Evolutionary conservation across 2,888 invertebrate genomes (phyloP).

Genomic region (Cactoblastis cactorum): DNA sequence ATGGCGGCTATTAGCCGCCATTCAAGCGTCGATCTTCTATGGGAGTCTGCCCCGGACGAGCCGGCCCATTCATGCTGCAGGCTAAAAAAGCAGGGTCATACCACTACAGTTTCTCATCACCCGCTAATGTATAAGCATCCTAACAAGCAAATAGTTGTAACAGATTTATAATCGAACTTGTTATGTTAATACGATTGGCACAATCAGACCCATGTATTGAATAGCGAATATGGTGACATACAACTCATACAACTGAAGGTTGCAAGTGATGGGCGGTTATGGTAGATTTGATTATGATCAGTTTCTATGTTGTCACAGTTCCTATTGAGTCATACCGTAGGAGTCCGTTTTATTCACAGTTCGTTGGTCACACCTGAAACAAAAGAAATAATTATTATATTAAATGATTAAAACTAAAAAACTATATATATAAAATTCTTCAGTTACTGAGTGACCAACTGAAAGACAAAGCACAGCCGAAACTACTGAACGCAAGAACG

Average conservation of each 20-base stretch:
- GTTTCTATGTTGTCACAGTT: background rate
- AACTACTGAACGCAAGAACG: no score
- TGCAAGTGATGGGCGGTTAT: slow-evolving; percentile 5
- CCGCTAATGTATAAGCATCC: background rate
- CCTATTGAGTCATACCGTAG: slow-evolving; percentile 1
- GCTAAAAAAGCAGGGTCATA: no score
- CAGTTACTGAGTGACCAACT: no score
- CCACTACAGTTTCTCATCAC: background rate
- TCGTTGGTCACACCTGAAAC: no score
- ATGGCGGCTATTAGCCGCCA: no score
- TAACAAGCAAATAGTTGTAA: slow-evolving; percentile 11
- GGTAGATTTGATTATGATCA: slow-evolving; percentile 4
- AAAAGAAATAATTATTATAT: background rate
- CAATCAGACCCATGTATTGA: slow-evolving; percentile 37
- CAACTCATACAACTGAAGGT: slow-evolving; percentile 2
- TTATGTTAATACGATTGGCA: slow-evolving; percentile 43
- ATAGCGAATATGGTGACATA: slow-evolving; percentile 31
- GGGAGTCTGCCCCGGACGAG: no score
- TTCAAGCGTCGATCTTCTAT: no score
- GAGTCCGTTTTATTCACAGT: no score
- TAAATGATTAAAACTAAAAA: background rate
- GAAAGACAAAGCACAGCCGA: no score
- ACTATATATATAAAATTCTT: background rate
- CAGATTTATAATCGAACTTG: slow-evolving; percentile 31
- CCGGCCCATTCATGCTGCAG: no score